phyloP scores from a whole-genome alignment of 2,113 vertebrate species.

The Mirounga angustirostris region DNA sequence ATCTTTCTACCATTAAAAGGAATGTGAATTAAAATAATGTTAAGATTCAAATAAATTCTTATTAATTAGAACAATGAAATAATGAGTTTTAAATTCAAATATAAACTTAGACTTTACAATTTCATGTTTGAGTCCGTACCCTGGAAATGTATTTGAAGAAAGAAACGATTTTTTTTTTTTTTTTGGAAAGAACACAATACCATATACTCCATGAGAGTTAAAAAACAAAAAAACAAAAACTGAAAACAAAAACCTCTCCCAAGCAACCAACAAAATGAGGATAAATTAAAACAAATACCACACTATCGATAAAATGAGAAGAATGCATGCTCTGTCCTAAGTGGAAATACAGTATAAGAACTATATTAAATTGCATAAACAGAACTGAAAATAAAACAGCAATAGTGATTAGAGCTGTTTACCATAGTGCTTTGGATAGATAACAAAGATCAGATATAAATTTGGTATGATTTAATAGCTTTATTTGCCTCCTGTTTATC shows the following conservation, averaged over 20 bases:
- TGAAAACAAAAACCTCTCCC: neutral
- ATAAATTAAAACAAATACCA: neutral
- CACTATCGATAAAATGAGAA: neutral
- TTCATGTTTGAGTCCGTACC: neutral
- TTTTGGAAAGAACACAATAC: neutral
- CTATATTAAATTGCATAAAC: neutral
- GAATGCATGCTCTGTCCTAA: neutral
- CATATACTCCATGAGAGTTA: neutral
- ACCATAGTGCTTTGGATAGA: neutral
- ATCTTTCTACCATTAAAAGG: neutral
- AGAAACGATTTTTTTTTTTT: neutral
- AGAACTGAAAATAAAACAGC: neutral
- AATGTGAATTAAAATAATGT: neutral
- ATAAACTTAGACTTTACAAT: neutral
- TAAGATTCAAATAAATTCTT: neutral
- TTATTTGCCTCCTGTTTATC: neutral
- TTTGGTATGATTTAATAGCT: neutral
- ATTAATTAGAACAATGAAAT: neutral
- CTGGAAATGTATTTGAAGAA: neutral
- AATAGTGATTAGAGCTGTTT: neutral
- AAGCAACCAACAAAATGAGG: neutral
- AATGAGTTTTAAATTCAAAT: neutral
- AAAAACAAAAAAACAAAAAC: neutral
- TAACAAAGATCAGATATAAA: neutral
- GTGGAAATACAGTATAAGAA: neutral